phyloP scores from a whole-genome alignment of 2,113 vertebrate genomes.

The Plestiodon gilberti region DNA sequence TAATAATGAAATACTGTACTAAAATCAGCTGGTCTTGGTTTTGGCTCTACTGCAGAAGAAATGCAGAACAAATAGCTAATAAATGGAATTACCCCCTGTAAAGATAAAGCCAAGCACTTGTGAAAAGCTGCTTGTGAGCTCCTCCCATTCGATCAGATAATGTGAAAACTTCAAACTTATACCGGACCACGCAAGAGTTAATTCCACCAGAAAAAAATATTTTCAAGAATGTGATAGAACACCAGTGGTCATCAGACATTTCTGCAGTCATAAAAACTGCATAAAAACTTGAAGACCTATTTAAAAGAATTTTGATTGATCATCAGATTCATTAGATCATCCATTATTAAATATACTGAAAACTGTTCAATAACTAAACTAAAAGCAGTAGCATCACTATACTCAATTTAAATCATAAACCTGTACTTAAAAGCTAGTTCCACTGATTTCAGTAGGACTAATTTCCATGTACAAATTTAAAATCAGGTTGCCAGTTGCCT shows the following conservation, averaged over 20 bases:
- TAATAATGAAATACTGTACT: background rate
- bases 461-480: background rate
- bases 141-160: background rate
- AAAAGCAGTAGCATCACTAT: background rate
- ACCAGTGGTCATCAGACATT: background rate
- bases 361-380: background rate
- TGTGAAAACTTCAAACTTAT: background rate
- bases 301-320: background rate
- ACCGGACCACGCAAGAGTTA: background rate
- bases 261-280: background rate
- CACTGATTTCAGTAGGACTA: no score
- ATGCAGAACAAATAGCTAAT: accelerated
- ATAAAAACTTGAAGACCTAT: background rate
- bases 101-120: background rate
- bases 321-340: background rate
- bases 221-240: background rate
- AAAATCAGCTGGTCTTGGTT: accelerated
- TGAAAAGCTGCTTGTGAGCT: background rate
- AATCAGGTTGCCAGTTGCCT: background rate
- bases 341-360: background rate
- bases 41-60: accelerated
- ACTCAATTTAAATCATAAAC: background rate
- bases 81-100: background rate
- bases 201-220: no score
- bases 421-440: background rate